phyloP scores from a whole-genome alignment of 2,797 vertebrate genomes.

The Rachycentron canadum region DNA sequence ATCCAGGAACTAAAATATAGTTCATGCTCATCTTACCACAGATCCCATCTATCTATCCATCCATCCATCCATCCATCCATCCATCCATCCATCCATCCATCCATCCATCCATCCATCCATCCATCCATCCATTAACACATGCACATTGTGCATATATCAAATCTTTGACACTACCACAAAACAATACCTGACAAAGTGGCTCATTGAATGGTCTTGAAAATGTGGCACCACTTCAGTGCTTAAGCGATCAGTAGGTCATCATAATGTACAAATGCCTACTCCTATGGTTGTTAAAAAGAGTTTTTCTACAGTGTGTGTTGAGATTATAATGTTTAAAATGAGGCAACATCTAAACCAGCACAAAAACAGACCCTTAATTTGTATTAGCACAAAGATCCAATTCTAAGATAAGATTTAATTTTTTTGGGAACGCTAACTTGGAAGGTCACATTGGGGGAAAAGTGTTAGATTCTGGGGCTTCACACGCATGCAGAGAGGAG shows the following conservation, averaged over 20 bases:
- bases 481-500: slow-evolving; percentile 14
- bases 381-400: not conserved
- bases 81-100: not conserved
- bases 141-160: too few species aligned
- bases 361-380: not conserved
- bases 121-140: not conserved
- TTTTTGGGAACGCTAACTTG: not conserved
- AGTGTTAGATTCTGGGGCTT: slow-evolving; percentile 11
- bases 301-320: not conserved
- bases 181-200: not conserved
- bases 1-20: not conserved
- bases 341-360: not conserved
- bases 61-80: not conserved
- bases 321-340: not conserved
- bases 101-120: not conserved
- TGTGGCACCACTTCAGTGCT: not conserved
- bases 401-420: not conserved
- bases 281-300: not conserved
- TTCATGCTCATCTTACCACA: not conserved
- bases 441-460: slow-evolving; percentile 3
- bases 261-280: not conserved
- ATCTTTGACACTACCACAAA: not conserved
- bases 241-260: not conserved
- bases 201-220: not conserved
- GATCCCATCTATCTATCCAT: too few species aligned